Evolutionary conservation across 2,888 invertebrate genomes (phyloP), one percentile per base, ranked within the genome.

Genomic region (Tromatobia lineatoria): DNA sequence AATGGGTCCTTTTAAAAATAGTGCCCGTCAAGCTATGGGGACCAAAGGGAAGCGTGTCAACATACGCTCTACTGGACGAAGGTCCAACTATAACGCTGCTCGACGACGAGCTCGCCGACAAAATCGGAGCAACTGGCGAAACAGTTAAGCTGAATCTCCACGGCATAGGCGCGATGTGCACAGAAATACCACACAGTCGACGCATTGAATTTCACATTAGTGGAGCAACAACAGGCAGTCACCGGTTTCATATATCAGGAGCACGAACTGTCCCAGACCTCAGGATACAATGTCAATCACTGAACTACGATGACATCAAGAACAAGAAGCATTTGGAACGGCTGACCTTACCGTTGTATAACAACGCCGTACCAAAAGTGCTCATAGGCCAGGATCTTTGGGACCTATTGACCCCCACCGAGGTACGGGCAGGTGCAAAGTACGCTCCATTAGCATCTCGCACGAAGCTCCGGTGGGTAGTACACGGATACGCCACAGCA

Each of bases 41-140:
- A 29, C 29, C 29, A 29, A 29, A 29, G 29, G 29, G 29, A 4
- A 29, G 29, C 29, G 29, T 4, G 29, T 29, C 29, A 4, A 29
- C 29, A 29, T 29, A 29, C 29, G 29, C 29, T 2, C 4, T 29
- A 4, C 4, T 29, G 29, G 29, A 29, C 4, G 11, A 34, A 18
- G 79, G 80, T 0, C 80, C 83, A 3, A 80, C 86, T 0, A 57
- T 85, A 15, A 74, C 85, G 8, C 20, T 85, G 54, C 59, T 84
- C 1, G 82, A 86, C 38, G 59, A n/a, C 15, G 73, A 66, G 0
- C 11, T 73, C 6, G 86, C 81, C 0, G 64, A 42, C 23, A 8
- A n/a, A 15, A 71, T 82, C 10, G 82, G 79, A 11, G 73, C 52
- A 13, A 15, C 7, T 1, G 82, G 82, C 3, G 54, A 70, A 10